phyloP scores from a whole-genome alignment of 2,113 vertebrate species.

The Sphyrna mokarran region DNA sequence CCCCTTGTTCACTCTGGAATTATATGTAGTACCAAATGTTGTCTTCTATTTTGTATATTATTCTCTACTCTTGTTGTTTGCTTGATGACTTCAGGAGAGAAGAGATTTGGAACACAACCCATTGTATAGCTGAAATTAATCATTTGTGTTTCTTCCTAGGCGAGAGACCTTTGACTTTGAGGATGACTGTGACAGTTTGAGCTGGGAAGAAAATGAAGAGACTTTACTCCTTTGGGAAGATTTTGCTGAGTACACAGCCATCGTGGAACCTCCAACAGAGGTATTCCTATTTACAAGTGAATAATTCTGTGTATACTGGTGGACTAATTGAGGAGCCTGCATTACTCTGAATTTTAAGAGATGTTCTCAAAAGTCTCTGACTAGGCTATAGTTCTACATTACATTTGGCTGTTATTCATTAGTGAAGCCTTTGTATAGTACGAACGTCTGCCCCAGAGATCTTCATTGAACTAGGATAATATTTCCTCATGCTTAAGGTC shows the following conservation, averaged over 20 bases:
- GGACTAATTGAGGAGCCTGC: neutral
- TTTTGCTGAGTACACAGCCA: conserved; percentile 86
- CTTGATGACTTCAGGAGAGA: neutral
- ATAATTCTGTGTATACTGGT: neutral
- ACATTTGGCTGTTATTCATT: neutral
- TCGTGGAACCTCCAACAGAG: conserved; percentile 59
- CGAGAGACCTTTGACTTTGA: conserved; percentile 88
- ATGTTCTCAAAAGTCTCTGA: neutral
- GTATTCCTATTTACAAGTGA: conserved; percentile 42
- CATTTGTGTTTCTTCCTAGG: conserved; percentile 56
- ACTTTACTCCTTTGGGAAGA: conserved; percentile 93
- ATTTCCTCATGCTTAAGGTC: neutral
- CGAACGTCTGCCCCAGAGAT: neutral
- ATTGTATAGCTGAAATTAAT: neutral
- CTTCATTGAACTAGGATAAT: neutral
- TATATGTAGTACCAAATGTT: neutral
- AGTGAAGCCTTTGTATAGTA: neutral
- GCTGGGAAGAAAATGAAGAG: conserved; percentile 95
- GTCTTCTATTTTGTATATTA: neutral
- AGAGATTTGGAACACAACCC: neutral
- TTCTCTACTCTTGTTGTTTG: neutral
- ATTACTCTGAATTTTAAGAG: neutral
- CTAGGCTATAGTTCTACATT: neutral
- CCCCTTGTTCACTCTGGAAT: neutral
- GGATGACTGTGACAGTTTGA: conserved; percentile 93